These are phyloP conservation scores for Mus caroli DNA, from an alignment of 2,797 vertebrate genomes.

Conservation along the genomic window DNA sequence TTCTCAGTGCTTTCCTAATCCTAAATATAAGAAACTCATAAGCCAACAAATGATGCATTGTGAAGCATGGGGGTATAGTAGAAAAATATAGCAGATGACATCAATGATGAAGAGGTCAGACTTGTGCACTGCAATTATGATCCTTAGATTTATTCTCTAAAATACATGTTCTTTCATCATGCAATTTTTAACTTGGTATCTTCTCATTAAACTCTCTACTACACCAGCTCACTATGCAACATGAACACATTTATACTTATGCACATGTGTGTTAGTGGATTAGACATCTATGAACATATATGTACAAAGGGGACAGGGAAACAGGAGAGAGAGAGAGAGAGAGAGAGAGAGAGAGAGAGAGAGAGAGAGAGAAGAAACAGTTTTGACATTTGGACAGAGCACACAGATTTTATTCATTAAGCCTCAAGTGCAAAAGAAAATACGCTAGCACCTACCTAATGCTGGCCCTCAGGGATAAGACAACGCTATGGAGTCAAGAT, in stretches of 20 bases:
- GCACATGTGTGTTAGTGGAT: not conserved
- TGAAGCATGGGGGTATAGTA: conserved; percentile 37
- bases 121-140: not conserved
- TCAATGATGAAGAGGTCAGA: conserved; percentile 26
- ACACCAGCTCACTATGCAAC: not conserved
- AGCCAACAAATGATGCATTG: conserved; percentile 51
- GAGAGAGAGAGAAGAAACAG: not conserved
- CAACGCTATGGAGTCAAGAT: conserved; percentile 27
- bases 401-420: not conserved
- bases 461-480: conserved; percentile 55
- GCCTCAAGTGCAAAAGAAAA: not conserved
- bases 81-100: conserved; percentile 50
- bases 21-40: conserved; percentile 59
- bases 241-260: not conserved
- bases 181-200: conserved; percentile 53
- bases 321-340: not conserved
- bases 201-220: conserved; percentile 26
- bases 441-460: not conserved
- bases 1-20: conserved; percentile 37
- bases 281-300: not conserved
- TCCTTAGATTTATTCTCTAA: conserved; percentile 33
- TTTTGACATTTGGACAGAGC: not conserved
- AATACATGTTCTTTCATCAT: not conserved
- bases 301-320: not conserved
- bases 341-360: not conserved